Base-by-base conservation (phyloP, 2,888 invertebrate genomes). In the Spodoptera exigua region DNA sequence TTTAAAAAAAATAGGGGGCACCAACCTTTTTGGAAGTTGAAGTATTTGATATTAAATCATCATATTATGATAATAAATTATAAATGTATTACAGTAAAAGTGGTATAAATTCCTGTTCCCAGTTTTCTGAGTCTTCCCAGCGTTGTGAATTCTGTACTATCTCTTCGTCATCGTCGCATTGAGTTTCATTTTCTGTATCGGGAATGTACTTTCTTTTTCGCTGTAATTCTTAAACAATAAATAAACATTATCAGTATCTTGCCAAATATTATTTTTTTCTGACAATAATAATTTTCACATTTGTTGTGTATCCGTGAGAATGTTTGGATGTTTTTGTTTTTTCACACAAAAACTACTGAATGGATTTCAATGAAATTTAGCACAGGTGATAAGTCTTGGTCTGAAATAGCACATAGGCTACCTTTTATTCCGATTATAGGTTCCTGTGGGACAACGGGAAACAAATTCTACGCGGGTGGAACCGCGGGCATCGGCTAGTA, bases 161-260 rank as follows among this genome's bases (percentile, higher is more conserved):
- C 44, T 52, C 44, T 43, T 70, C 66, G 56, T 70, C 70, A 49
- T 70, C 63, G 53, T 67, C 63, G 67, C 70, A 67, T 63, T 70
- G 63, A 63, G 63, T 70, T 61, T 67, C 66, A 61, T 39, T 55
- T 67, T 70, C 63, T 70, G 66, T 58, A 46, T 70, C 63, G 47
- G 66, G 63, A 61, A 70, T 67, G 49, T 70, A 70, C 49, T 64
- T 67, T 61, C 58, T 64, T 64, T 68, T 68, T 62, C 62, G 62
- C 59, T 48, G 66, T 62, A 59, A 62, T 59, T 67, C 66, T 67
- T 56, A 56, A 66, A 56, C 66, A 67, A 67, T 35, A 67, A 59
- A 57, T 55, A 62, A 53, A 53, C 53, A 58, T 58, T 59, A 44
- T 34, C 61, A 59, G 46, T 52, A 53, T 53, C 46, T 52, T 41